Evolutionary conservation across 2,797 vertebrate genomes (phyloP).

Genomic region (Rhinophrynus dorsalis): DNA sequence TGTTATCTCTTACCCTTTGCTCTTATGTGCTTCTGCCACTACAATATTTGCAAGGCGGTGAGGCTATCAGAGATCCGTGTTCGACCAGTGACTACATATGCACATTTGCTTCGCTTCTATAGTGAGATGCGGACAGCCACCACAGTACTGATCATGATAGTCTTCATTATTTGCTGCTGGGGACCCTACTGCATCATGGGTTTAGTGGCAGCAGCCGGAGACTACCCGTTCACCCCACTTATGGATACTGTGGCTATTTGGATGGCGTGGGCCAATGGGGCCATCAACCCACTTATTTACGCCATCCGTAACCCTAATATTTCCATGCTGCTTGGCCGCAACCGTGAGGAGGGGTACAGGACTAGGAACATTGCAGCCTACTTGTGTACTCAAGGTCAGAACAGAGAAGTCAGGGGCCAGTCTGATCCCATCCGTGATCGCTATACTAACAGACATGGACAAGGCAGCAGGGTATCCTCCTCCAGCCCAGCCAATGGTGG

Average conservation of each 20-base stretch:
- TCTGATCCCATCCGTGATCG: constrained; percentile 61
- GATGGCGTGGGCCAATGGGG: constrained; percentile 93
- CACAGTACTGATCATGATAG: constrained; percentile 90
- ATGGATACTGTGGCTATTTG: constrained; percentile 85
- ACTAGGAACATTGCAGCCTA: constrained; percentile 80
- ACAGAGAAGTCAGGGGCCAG: constrained; percentile 59
- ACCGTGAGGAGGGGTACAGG: constrained; percentile 88
- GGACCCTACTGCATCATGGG: constrained; percentile 91
- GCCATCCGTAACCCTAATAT: constrained; percentile 90
- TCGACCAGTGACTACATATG: constrained; percentile 82
- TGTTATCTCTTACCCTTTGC: constrained; percentile 88
- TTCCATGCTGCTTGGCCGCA: constrained; percentile 82
- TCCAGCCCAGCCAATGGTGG: constrained; percentile 73
- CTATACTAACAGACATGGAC: constrained; percentile 66
- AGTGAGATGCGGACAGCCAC: constrained; percentile 92
- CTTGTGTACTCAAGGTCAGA: constrained; percentile 69
- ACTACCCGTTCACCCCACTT: constrained; percentile 77
- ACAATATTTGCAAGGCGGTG: constrained; percentile 89
- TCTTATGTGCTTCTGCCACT: constrained; percentile 95
- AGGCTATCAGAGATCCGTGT: constrained; percentile 84
- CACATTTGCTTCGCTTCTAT: constrained; percentile 83
- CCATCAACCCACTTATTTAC: constrained; percentile 93
- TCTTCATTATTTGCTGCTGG: constrained; percentile 91
- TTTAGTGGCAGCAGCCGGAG: constrained; percentile 74
- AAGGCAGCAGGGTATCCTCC: constrained; percentile 60